phyloP scores from a whole-genome alignment of 1,140 invertebrate genomes.

The Anoplophora glabripennis region DNA sequence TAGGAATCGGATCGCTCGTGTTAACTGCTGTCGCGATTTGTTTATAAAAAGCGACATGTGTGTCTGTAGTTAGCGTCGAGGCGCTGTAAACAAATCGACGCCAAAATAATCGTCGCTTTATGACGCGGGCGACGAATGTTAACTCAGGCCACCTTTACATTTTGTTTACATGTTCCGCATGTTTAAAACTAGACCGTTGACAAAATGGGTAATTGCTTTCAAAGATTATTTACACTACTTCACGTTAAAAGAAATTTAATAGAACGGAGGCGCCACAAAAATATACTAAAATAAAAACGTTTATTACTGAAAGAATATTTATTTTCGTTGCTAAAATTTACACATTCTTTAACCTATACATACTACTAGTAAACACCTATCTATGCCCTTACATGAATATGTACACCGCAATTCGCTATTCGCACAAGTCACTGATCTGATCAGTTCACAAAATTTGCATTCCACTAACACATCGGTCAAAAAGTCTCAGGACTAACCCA shows the following conservation, averaged over 20 bases:
- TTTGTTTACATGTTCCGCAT: slow-evolving; percentile 22
- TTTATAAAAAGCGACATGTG: slow-evolving; percentile 44
- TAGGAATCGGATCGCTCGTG: slow-evolving; percentile 35
- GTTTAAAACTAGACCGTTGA: slow-evolving; percentile 46
- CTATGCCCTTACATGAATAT: too few relatives aligned
- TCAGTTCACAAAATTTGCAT: too few relatives aligned
- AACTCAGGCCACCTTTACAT: slow-evolving; percentile 33
- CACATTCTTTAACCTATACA: background rate
- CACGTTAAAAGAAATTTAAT: slow-evolving; percentile 45
- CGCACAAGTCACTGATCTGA: too few relatives aligned
- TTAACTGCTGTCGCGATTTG: slow-evolving; percentile 42
- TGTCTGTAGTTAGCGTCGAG: slow-evolving; percentile 34
- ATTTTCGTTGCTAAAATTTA: slow-evolving; percentile 25
- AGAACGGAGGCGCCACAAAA: slow-evolving; percentile 41
- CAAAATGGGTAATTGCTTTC: slow-evolving; percentile 47
- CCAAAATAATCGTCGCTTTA: slow-evolving; percentile 37
- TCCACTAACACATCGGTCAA: too few relatives aligned
- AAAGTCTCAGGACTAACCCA: too few relatives aligned
- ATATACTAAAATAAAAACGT: slow-evolving; percentile 42
- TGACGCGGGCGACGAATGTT: slow-evolving; percentile 30
- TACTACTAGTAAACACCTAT: too few relatives aligned
- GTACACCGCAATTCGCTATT: too few relatives aligned
- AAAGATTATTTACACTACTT: slow-evolving; percentile 43
- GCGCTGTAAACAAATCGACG: slow-evolving; percentile 44
- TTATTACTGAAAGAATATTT: slow-evolving; percentile 28